Conservation (phyloP, 2,113 vertebrate genomes). For the Aviceda subcristata region DNA sequence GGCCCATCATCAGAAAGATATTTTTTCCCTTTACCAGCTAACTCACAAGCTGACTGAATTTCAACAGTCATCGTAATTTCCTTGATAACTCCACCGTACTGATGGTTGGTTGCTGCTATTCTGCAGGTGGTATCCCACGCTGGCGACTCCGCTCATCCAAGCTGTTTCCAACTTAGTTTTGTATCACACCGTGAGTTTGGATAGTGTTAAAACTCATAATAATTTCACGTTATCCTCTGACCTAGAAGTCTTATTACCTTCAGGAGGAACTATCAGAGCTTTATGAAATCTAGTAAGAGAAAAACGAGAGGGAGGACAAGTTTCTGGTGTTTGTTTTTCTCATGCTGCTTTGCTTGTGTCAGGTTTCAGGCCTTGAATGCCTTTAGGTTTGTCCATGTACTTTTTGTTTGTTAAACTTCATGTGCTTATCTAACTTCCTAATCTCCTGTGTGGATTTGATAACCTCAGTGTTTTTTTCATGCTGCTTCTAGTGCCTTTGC, state of each 20-base stretch:
- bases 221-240: background rate
- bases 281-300: constrained; percentile 35
- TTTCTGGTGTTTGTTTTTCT: constrained; percentile 69
- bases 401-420: constrained; percentile 65
- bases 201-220: background rate
- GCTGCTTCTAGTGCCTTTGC: constrained; percentile 35
- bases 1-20: background rate
- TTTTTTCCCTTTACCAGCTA: background rate
- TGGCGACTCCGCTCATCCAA: background rate
- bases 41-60: background rate
- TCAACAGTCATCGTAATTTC: rapidly evolving
- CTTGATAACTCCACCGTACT: background rate
- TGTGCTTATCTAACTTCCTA: constrained; percentile 73
- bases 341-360: constrained; percentile 53
- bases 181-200: background rate
- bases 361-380: constrained; percentile 46
- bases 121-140: background rate
- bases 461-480: constrained; percentile 49
- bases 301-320: background rate
- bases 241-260: background rate
- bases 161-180: background rate
- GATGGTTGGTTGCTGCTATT: rapidly evolving
- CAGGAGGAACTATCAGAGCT: background rate
- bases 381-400: constrained; percentile 7
- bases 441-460: constrained; percentile 66